Base-by-base conservation (phyloP, 1,140 invertebrate species). In the Ridgeia piscesae region DNA sequence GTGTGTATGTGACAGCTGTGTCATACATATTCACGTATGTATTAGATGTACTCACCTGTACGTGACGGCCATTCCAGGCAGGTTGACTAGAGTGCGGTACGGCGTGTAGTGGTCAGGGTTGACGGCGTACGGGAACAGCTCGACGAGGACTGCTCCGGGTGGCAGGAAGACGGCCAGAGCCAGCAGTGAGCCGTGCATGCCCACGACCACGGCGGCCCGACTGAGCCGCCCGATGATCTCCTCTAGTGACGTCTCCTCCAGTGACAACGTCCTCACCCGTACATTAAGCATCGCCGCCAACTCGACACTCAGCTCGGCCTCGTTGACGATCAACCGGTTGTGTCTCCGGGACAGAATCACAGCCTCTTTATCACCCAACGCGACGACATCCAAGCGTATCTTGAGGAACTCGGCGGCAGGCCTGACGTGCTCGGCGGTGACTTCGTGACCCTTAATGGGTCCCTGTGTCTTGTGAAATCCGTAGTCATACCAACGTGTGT, bases 111-210 rank as follows among this genome's bases (percentile, higher is more conserved):
- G 93, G 31, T 94, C 91, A 34, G 96, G 95, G 92, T 95, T 94
- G 35, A 97, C 95, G 94, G 96, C 96, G 96, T 96, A 94, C 6
- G 96, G 96, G 93, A 97, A 99, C 97, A 99, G 95, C 97, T 99
- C 99, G 96, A 99, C 98, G 33, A 99, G 96, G 91, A 97, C 97
- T 89, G 98, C 98, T 98, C 99, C 99, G 95, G 99, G 98, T 1
- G 98, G 98, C 93, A 99, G 96, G 96, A 99, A 99, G 93, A 99
- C 96, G 88, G 98, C 95, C 96, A 99, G 98, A 0, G 98, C 98
- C 21, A 99, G 95, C 0, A 99, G 98, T 93, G 99, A 98, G 35
- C 99, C 99, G 96, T 99, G 99, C 96, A 99, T 99, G 42, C 99
- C 99, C 95, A 99, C 98, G 92, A 99, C 97, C 92, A 99, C 97